These are phyloP conservation scores for Protonemura montana DNA, from an alignment of 2,888 invertebrate genomes.

Conservation along the genomic window DNA sequence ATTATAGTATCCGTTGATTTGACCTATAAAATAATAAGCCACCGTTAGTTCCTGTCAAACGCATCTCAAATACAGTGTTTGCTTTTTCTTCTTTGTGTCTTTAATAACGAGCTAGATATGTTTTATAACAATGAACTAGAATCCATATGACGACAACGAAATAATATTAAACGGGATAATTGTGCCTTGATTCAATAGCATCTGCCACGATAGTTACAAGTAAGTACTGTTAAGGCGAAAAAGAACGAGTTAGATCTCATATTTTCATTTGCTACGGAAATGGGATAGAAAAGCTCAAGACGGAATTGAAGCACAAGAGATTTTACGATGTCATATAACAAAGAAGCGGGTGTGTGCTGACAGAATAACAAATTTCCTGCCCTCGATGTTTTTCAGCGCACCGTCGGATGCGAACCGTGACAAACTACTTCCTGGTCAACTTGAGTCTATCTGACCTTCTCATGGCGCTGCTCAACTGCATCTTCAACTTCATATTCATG, in stretches of 20 bases:
- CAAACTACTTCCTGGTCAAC: conserved; percentile 91
- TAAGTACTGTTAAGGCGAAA: background rate
- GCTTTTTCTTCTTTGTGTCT: too few relatives aligned
- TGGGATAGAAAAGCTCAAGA: background rate
- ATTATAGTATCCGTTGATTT: too few relatives aligned
- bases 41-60: too few relatives aligned
- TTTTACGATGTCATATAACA: background rate
- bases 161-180: background rate
- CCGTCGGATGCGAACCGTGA: conserved; percentile 85
- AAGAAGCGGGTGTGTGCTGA: background rate
- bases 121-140: background rate
- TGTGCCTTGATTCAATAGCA: background rate
- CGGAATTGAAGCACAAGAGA: background rate
- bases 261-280: background rate
- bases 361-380: background rate
- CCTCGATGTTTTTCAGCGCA: conserved; percentile 69
- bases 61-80: too few relatives aligned
- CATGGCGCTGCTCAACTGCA: conserved; percentile 71
- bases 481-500: conserved; percentile 65
- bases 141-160: background rate
- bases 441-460: conserved; percentile 86
- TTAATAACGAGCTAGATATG: background rate
- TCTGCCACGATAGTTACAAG: background rate
- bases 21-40: too few relatives aligned
- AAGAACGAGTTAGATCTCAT: background rate